Evolutionary conservation across 2,797 vertebrate genomes (phyloP), one percentile per base, ranked within the genome.

Genomic region (Eurystomus glaucurus): DNA sequence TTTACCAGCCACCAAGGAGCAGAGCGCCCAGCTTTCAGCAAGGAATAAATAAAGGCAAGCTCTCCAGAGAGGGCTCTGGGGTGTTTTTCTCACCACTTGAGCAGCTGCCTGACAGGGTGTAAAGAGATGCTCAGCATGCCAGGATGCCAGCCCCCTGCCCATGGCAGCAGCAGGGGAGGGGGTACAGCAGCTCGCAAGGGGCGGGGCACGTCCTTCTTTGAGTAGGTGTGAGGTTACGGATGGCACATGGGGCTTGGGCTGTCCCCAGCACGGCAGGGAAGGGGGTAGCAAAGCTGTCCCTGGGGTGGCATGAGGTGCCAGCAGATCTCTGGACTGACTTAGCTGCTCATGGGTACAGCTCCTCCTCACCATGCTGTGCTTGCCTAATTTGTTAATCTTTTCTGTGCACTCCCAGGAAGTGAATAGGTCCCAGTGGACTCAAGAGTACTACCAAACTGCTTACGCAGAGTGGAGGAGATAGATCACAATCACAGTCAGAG

Each of bases 161-260:
- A 17, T 1, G 6, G 48, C n/a, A 29, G 28, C 46, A 29, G 64
- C n/a, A 28, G 46, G 19, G 46, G 39, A 61, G 33, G n/a, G 64
- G 33, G 46, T 19, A 70, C 45, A 46, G n/a, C n/a, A 74, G 21
- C 50, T 82, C 4, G 3, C 48, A 39, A 48, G 18, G 8, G 26
- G 28, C 21, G 45, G 26, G 37, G 9, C 14, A 62, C 0, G 0
- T 26, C 51, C n/a, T n/a, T 82, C 12, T 35, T 41, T 0, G 0
- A 65, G 55, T 1, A 51, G 22, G 20, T 39, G 5, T 18, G 41
- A 88, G 39, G 31, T 19, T 29, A 78, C 46, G 51, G 12, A 26
- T 57, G 37, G n/a, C 41, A 78, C 5, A 0, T 0, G 3, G 71
- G 26, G 26, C 29, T 60, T 17, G 11, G 51, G 23, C 21, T 60